Percentiles rank a stretch among this genome's conserved stretches.
phyloP scores from a whole-genome alignment of 2,888 invertebrate genomes.

The Julus scanicus region DNA sequence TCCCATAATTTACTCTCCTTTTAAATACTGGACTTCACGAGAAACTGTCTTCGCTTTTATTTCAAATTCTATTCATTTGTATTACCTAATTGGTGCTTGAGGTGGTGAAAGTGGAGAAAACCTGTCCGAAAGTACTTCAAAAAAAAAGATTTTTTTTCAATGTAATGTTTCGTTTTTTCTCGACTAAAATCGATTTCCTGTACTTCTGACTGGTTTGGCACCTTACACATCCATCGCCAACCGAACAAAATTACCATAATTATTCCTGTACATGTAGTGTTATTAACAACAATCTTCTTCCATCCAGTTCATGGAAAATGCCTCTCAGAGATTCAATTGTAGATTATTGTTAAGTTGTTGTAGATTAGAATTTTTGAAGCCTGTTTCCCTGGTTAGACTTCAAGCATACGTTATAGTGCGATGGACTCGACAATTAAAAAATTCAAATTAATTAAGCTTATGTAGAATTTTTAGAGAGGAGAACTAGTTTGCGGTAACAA shows the following conservation, averaged over 20 bases:
- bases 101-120: background rate
- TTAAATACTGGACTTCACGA: no score
- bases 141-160: background rate
- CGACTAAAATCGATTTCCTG: background rate
- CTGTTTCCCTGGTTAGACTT: background rate
- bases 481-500: background rate
- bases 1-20: no score
- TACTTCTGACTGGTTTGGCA: background rate
- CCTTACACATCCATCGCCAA: background rate
- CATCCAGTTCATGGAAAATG: background rate
- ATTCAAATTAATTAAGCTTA: background rate
- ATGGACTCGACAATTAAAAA: conserved; percentile 12
- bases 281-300: background rate
- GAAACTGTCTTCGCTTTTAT: no score
- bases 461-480: background rate
- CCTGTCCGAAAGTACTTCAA: background rate
- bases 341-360: background rate
- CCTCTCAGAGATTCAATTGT: background rate
- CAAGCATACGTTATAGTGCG: background rate
- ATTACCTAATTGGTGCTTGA: no score
- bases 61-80: no score
- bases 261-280: background rate
- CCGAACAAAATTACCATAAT: conserved; percentile 14
- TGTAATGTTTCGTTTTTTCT: background rate
- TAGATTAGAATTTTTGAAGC: background rate